Percentiles rank a stretch among this genome's conserved stretches.
These are phyloP conservation scores for Watsonalla cultraria DNA, from an alignment of 2,888 invertebrate genomes.

Conservation along the genomic window DNA sequence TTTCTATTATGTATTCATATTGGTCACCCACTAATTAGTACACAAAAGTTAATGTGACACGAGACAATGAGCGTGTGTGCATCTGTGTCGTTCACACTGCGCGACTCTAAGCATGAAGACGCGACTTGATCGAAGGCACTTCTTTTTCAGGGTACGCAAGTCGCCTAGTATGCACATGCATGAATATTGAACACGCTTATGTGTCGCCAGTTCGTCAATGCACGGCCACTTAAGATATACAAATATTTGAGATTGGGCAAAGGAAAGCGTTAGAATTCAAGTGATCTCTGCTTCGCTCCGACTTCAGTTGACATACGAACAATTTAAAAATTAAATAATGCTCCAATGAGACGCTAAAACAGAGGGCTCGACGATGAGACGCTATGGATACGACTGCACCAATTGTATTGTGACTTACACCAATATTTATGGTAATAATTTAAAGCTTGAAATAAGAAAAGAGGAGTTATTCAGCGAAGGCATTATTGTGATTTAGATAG, in stretches of 20 bases:
- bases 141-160: conserved; percentile 42
- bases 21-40: conserved; percentile 77
- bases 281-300: conserved; percentile 69
- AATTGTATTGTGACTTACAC: conserved; percentile 9
- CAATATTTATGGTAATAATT: too few species aligned
- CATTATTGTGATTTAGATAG: too few species aligned
- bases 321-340: conserved; percentile 74
- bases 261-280: conserved; percentile 79
- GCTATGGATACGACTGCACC: conserved; percentile 31
- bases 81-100: conserved; percentile 48
- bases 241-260: conserved; percentile 76
- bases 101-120: conserved; percentile 23
- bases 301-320: conserved; percentile 71
- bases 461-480: not conserved
- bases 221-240: conserved; percentile 75
- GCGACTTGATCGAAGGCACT: conserved; percentile 39
- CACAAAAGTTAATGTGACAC: conserved; percentile 69
- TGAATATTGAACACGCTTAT: conserved; percentile 70
- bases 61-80: conserved; percentile 60
- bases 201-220: conserved; percentile 69
- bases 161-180: conserved; percentile 47
- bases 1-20: conserved; percentile 76
- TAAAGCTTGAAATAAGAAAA: too few species aligned
- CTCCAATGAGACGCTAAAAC: conserved; percentile 69
- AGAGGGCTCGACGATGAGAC: conserved; percentile 45